phyloP scores from a whole-genome alignment of 2,888 invertebrate species.

The Cephus spinipes region DNA sequence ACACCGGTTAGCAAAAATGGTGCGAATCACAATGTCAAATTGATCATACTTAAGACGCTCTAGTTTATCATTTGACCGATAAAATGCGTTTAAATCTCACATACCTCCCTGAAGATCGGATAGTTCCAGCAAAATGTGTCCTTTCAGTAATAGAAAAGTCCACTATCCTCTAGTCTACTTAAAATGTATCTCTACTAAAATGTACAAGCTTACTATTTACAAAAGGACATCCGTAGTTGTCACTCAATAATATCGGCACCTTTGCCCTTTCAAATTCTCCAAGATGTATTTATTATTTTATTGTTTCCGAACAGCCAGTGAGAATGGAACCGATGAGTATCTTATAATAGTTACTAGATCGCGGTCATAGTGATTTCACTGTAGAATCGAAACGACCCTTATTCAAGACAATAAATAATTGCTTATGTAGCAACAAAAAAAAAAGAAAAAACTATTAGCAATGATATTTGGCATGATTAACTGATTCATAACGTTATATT shows the following conservation, averaged over 20 bases:
- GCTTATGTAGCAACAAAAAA: background rate
- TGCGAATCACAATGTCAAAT: background rate
- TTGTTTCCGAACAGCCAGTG: slow-evolving; percentile 15
- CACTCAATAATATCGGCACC: slow-evolving; percentile 17
- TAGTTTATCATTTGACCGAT: slow-evolving; percentile 20
- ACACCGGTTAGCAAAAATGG: background rate
- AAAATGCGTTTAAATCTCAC: slow-evolving; percentile 17
- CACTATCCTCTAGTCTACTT: background rate
- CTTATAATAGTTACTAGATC: background rate
- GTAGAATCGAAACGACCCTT: background rate
- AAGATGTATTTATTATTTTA: slow-evolving; percentile 30
- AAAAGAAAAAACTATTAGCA: background rate
- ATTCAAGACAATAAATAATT: background rate
- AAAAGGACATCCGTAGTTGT: background rate
- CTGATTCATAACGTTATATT: background rate
- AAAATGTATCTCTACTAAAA: background rate
- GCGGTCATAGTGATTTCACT: background rate
- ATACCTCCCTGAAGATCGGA: slow-evolving; percentile 3
- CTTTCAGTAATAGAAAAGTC: background rate
- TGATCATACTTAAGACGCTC: background rate
- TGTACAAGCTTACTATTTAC: background rate
- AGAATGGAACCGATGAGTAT: background rate
- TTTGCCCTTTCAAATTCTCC: slow-evolving; percentile 29
- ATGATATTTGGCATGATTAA: background rate
- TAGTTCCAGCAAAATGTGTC: background rate